Evolutionary conservation across 2,113 vertebrate genomes (phyloP).

Genomic region (Spea multiplicata): DNA sequence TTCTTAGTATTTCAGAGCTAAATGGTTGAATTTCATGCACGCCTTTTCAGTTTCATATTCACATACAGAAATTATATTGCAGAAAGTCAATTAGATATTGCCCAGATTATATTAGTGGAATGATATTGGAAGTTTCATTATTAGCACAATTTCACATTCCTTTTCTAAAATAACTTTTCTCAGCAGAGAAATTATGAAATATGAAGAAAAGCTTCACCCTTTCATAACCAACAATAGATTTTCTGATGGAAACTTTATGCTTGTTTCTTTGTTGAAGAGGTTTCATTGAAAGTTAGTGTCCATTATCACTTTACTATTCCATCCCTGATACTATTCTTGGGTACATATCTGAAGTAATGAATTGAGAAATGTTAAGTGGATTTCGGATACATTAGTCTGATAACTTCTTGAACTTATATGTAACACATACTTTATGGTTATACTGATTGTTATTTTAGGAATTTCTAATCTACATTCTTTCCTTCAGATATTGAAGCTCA

Average conservation of each 20-base stretch:
- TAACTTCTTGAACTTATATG: too few species aligned
- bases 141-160: conserved; percentile 5
- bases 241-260: not conserved
- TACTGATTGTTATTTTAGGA: too few species aligned
- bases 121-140: conserved; percentile 3
- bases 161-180: not conserved
- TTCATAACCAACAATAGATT: not conserved
- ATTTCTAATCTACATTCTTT: too few species aligned
- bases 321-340: not conserved
- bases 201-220: too few species aligned
- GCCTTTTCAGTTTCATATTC: conserved; percentile 26
- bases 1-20: conserved; percentile 9
- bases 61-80: conserved; percentile 8
- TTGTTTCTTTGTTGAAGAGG: not conserved
- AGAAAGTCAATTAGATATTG: conserved; percentile 11
- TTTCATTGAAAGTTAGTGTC: not conserved
- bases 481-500: too few species aligned
- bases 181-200: not conserved
- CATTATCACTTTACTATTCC: not conserved
- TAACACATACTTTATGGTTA: too few species aligned
- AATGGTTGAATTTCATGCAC: conserved; percentile 2
- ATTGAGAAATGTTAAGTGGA: not conserved
- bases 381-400: too few species aligned
- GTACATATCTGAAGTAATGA: not conserved
- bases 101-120: conserved; percentile 11